These are phyloP conservation scores for Sprattus sprattus DNA, from an alignment of 2,113 vertebrate species.

Conservation along the genomic window DNA sequence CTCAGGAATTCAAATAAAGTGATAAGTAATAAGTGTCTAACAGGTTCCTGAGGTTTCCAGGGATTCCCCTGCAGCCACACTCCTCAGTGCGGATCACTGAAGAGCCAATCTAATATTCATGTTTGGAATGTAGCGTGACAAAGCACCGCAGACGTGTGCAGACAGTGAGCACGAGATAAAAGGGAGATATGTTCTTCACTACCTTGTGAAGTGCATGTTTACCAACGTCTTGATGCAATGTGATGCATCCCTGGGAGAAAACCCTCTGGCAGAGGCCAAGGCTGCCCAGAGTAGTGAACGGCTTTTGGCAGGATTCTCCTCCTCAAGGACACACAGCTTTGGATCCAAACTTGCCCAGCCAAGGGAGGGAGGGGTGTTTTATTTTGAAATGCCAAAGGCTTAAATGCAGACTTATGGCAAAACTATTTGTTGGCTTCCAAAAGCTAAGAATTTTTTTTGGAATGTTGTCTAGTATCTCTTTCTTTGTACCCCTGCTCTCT, in stretches of 20 bases:
- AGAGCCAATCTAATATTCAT: neutral
- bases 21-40: neutral
- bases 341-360: neutral
- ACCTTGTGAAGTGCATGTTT: neutral
- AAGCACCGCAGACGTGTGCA: neutral
- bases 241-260: neutral
- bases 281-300: neutral
- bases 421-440: neutral
- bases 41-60: too few species aligned
- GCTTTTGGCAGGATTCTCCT: neutral
- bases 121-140: neutral
- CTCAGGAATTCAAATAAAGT: too few species aligned
- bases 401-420: neutral
- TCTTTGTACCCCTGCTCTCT: neutral
- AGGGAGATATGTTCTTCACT: neutral
- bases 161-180: neutral
- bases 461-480: neutral
- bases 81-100: neutral
- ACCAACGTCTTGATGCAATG: neutral
- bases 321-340: neutral
- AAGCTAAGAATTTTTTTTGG: neutral
- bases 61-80: neutral
- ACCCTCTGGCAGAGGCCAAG: neutral
- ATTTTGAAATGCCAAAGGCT: neutral
- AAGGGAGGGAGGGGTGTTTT: neutral